phyloP scores from a whole-genome alignment of 30 jellyfish, hydroid and myxozoan genomes.

The Turritopsis rubra region DNA sequence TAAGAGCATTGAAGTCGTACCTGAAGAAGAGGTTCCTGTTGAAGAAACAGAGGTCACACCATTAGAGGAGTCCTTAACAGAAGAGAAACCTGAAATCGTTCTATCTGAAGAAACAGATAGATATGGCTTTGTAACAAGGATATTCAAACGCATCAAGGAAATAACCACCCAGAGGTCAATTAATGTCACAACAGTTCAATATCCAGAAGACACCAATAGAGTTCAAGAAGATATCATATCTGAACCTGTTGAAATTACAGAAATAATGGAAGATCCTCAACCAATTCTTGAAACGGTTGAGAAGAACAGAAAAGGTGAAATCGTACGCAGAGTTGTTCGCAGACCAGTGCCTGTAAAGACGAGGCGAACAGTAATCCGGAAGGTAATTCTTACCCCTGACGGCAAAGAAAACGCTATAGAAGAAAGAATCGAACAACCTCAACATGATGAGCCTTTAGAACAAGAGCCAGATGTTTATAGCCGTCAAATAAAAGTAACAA shows the following conservation, averaged over 20 bases:
- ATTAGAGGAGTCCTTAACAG: slow-evolving; percentile 4
- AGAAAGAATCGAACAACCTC: slow-evolving; percentile 32
- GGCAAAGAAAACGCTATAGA: slow-evolving; percentile 36
- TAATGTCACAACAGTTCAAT: neutral
- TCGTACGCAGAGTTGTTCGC: slow-evolving; percentile 2
- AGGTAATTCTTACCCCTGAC: slow-evolving; percentile 49
- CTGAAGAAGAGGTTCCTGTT: slow-evolving; percentile 30
- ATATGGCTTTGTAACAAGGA: slow-evolving; percentile 18
- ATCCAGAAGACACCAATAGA: neutral
- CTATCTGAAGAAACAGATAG: slow-evolving; percentile 25
- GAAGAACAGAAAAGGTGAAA: neutral
- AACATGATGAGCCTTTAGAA: slow-evolving; percentile 9
- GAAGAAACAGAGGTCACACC: slow-evolving; percentile 27
- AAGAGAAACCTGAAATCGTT: slow-evolving; percentile 31
- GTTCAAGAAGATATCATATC: slow-evolving; percentile 32
- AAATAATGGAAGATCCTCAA: slow-evolving; percentile 19
- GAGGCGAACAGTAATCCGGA: slow-evolving; percentile 54
- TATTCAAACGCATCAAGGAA: slow-evolving; percentile 17
- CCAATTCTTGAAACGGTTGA: slow-evolving; percentile 9
- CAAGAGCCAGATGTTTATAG: slow-evolving; percentile 24
- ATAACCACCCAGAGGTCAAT: slow-evolving; percentile 25
- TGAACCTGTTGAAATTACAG: slow-evolving; percentile 36
- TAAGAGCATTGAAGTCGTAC: slow-evolving; percentile 20
- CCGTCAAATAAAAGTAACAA: slow-evolving; percentile 4
- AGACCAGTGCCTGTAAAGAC: slow-evolving; percentile 37